Evolutionary conservation across 2,888 invertebrate genomes (phyloP).

Genomic region (Pachycephus smyrnensis): DNA sequence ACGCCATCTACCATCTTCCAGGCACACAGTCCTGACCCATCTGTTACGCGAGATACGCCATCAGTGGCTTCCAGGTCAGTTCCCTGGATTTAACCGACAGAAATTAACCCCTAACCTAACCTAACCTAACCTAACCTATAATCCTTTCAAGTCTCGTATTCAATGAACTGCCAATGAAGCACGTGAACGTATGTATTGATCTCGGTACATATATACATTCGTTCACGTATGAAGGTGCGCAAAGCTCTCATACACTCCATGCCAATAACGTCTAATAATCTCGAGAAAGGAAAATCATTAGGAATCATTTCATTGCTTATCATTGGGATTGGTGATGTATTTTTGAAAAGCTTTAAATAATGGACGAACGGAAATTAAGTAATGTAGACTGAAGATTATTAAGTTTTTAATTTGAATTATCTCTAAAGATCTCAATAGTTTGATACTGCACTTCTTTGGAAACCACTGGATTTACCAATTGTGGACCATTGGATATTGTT

Average conservation of each 20-base stretch:
- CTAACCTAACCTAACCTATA: background rate
- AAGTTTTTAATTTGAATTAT: background rate
- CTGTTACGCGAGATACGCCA: slow-evolving; percentile 76
- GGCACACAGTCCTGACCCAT: slow-evolving; percentile 79
- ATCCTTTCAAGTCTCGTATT: background rate
- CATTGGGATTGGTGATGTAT: background rate
- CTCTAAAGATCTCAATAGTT: background rate
- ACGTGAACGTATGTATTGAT: background rate
- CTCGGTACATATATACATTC: background rate
- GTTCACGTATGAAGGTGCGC: background rate
- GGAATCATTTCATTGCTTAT: background rate
- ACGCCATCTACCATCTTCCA: slow-evolving; percentile 74
- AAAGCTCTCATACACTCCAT: background rate
- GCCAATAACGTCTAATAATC: background rate
- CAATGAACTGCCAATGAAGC: background rate
- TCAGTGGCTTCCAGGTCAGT: slow-evolving; percentile 82
- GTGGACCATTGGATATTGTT: background rate
- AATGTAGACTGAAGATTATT: background rate
- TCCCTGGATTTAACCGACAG: slow-evolving; percentile 55
- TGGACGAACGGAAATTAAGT: background rate
- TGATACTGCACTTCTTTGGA: background rate
- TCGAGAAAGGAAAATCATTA: background rate
- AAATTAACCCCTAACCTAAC: background rate
- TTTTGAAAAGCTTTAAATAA: background rate
- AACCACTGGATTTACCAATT: background rate